A percentile compares a stretch with the other conserved stretches of the same genome.
Conservation (phyloP, 2,888 invertebrate genomes). For the Drosophila silvestris region DNA sequence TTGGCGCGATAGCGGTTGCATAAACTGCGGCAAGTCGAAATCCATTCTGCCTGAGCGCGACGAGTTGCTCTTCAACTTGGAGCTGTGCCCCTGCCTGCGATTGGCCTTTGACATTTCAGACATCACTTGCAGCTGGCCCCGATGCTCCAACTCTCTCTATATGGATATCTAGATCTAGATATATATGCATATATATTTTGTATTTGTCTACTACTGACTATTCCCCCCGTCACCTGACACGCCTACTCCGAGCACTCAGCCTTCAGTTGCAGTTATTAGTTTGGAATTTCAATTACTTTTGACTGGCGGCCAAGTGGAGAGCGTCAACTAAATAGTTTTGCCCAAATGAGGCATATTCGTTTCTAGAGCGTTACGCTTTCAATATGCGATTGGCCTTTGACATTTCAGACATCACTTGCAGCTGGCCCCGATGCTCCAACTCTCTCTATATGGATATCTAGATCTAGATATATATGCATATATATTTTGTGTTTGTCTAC, state of each 20-base stretch:
- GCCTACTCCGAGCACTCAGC: slow-evolving; percentile 28
- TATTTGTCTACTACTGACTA: neutral
- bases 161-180: neutral
- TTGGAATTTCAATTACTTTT: slow-evolving; percentile 56
- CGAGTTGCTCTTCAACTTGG: slow-evolving; percentile 17
- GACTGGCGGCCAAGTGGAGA: slow-evolving; percentile 53
- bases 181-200: neutral
- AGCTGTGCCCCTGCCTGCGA: neutral
- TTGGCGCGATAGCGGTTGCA: slow-evolving; percentile 22
- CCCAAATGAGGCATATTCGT: slow-evolving; percentile 10
- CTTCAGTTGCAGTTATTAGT: slow-evolving; percentile 26
- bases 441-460: neutral
- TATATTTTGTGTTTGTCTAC: neutral
- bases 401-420: slow-evolving; percentile 14
- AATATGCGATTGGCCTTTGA: slow-evolving; percentile 2
- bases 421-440: neutral
- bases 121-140: slow-evolving; percentile 4
- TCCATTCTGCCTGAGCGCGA: slow-evolving; percentile 3
- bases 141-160: neutral
- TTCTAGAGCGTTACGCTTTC: neutral
- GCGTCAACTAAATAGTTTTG: neutral
- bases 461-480: neutral
- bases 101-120: slow-evolving; percentile 16
- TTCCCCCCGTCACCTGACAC: neutral
- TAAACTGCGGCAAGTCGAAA: slow-evolving; percentile 16